Conservation (phyloP, 1,140 invertebrate genomes). For the Melitaea cinxia region DNA sequence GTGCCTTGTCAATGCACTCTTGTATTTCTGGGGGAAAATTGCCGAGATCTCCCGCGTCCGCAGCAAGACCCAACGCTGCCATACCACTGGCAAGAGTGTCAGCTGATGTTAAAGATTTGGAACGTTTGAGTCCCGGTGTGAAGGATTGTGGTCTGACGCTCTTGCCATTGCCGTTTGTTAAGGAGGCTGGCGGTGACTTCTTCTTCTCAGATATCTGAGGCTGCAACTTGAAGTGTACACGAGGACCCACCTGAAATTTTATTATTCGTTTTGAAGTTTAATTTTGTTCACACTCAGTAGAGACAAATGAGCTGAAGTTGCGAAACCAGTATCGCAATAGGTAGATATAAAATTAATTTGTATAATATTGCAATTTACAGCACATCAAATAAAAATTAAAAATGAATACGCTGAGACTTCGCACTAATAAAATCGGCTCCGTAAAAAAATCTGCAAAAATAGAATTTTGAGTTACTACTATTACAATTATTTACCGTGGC, state of each 20-base stretch:
- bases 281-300: no score
- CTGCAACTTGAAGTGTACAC: conserved; percentile 82
- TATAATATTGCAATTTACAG: no score
- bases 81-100: conserved; percentile 85
- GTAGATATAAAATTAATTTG: no score
- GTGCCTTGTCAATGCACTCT: conserved; percentile 86
- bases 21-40: conserved; percentile 88
- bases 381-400: no score
- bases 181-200: conserved; percentile 72
- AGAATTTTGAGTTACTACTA: no score
- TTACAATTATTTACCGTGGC: conserved; percentile 52
- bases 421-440: no score
- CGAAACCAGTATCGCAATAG: no score
- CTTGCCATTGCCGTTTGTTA: conserved; percentile 70
- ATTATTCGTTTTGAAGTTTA: background rate
- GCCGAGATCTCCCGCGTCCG: conserved; percentile 88
- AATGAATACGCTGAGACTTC: no score
- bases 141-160: conserved; percentile 66
- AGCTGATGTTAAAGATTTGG: conserved; percentile 89
- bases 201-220: conserved; percentile 76
- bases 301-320: no score
- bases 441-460: no score
- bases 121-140: conserved; percentile 86
- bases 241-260: conserved; percentile 66
- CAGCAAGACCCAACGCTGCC: conserved; percentile 82